These are phyloP conservation scores for Araneus ventricosus DNA, from an alignment of 1,140 invertebrate genomes.

Conservation along the genomic window DNA sequence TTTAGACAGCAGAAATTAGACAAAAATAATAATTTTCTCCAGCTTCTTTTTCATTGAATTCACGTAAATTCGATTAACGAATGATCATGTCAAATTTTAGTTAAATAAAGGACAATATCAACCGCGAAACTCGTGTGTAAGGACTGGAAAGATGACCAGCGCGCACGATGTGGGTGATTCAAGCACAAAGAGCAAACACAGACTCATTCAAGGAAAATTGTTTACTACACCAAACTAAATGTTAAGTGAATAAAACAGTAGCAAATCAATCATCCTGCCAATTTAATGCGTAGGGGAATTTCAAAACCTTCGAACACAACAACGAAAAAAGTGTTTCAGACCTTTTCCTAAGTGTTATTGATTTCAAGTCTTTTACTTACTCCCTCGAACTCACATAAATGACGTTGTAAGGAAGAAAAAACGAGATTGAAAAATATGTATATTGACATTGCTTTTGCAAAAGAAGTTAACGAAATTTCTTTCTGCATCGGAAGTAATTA, in stretches of 20 bases:
- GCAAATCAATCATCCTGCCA: neutral
- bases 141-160: too few relatives aligned
- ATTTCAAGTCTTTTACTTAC: neutral
- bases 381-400: neutral
- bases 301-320: neutral
- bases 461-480: neutral
- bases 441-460: neutral
- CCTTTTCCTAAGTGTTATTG: slow-evolving; percentile 19
- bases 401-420: neutral
- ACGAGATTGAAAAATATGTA: neutral
- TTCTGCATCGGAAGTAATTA: neutral
- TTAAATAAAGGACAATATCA: too few relatives aligned
- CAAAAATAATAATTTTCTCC: too few relatives aligned
- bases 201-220: neutral
- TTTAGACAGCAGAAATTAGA: too few relatives aligned
- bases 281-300: neutral
- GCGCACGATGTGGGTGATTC: too few relatives aligned
- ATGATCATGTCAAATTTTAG: too few relatives aligned
- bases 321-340: neutral
- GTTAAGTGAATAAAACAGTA: neutral
- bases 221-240: neutral
- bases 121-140: too few relatives aligned
- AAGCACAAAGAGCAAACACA: too few relatives aligned
- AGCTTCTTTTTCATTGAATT: too few relatives aligned
- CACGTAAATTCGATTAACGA: too few relatives aligned